phyloP scores from a whole-genome alignment of 1,140 invertebrate species.

The Drosophila sturtevanti region DNA sequence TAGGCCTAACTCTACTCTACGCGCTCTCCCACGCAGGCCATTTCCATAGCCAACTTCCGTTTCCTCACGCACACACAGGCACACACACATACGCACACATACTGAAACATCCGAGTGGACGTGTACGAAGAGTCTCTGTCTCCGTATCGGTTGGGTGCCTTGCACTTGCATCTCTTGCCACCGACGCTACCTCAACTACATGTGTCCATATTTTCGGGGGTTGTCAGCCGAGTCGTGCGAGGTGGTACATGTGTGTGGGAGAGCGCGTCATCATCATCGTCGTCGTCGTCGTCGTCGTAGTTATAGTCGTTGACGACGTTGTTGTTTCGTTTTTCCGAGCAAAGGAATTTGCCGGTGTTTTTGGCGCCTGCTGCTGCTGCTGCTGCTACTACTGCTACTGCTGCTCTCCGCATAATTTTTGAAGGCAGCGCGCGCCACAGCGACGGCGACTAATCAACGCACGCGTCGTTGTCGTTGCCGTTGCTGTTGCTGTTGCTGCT shows the following conservation, averaged over 20 bases:
- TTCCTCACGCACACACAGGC: conserved; percentile 50
- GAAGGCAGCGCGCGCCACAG: conserved; percentile 34
- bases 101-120: neutral
- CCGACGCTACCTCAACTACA: conserved; percentile 3
- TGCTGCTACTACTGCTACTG: conserved; percentile 12
- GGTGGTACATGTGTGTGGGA: conserved; percentile 48
- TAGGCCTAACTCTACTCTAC: conserved; percentile 5
- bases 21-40: conserved; percentile 11
- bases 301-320: conserved; percentile 1
- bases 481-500: too few species aligned
- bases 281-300: neutral
- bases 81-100: neutral
- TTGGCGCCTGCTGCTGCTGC: conserved; percentile 41
- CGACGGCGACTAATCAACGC: conserved; percentile 23
- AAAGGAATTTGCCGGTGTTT: conserved; percentile 71
- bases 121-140: conserved; percentile 10
- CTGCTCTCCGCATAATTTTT: conserved; percentile 48
- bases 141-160: conserved; percentile 12
- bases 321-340: conserved; percentile 60
- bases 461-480: conserved; percentile 14
- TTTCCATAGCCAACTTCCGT: conserved; percentile 46
- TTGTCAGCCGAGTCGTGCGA: conserved; percentile 10
- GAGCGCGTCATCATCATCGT: conserved; percentile 36
- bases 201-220: conserved; percentile 15
- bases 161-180: conserved; percentile 5